Percentiles rank a stretch among this genome's conserved stretches.
Conservation (phyloP, 1,140 invertebrate species). For the Anastatus disparis region DNA sequence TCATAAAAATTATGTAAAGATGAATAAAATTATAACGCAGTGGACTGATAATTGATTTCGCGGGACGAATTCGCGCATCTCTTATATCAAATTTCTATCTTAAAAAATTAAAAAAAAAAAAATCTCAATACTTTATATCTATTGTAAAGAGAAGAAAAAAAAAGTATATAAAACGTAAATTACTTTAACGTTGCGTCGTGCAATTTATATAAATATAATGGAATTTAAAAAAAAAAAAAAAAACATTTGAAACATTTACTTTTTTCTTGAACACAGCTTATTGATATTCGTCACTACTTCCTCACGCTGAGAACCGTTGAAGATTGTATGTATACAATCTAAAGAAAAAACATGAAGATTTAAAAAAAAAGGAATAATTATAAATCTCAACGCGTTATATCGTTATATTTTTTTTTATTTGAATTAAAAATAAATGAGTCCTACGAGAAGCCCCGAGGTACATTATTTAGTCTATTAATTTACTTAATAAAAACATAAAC, state of each 20-base stretch:
- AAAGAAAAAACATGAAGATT: conserved; percentile 9
- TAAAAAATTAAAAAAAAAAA: neutral
- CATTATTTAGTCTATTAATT: conserved; percentile 60
- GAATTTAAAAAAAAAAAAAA: neutral
- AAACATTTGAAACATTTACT: neutral
- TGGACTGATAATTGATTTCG: conserved; percentile 28
- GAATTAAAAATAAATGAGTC: conserved; percentile 18
- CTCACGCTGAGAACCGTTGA: too few species aligned
- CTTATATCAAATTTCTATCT: neutral
- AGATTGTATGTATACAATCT: conserved; percentile 14
- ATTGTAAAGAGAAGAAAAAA: neutral
- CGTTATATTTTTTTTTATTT: conserved; percentile 27
- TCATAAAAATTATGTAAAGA: conserved; percentile 7
- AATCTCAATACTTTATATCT: neutral
- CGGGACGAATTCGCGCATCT: conserved; percentile 6
- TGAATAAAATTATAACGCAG: neutral
- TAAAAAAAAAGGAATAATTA: conserved; percentile 23
- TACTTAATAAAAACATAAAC: conserved; percentile 61
- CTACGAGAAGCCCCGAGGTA: conserved; percentile 22
- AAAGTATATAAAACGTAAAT: neutral
- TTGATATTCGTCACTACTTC: neutral
- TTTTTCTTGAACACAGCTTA: conserved; percentile 3
- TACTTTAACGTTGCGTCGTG: neutral
- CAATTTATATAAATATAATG: conserved; percentile 17
- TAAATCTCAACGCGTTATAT: conserved; percentile 7